Evolutionary conservation across 2,888 invertebrate genomes (phyloP).

Genomic region (Pyrgus malvae): DNA sequence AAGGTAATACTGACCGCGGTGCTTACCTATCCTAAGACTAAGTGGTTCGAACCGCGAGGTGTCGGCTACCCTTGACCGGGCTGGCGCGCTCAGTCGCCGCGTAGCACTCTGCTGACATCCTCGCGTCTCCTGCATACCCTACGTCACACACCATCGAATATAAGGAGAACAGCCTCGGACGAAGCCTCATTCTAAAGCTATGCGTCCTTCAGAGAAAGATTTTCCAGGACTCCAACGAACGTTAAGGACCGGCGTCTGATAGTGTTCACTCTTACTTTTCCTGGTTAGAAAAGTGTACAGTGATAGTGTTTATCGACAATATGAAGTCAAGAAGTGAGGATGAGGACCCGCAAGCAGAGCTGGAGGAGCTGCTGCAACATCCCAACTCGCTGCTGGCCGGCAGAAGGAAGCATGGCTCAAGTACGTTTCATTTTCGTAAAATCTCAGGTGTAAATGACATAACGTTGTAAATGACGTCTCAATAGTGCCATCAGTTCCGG

Average conservation of each 20-base stretch:
- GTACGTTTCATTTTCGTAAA: slow-evolving; percentile 56
- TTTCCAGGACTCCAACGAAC: slow-evolving; percentile 10
- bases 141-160: slow-evolving; percentile 37
- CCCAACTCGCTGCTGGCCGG: slow-evolving; percentile 52
- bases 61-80: slow-evolving; percentile 62
- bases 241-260: slow-evolving; percentile 18
- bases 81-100: slow-evolving; percentile 59
- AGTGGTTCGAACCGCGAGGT: slow-evolving; percentile 45
- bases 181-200: slow-evolving; percentile 50
- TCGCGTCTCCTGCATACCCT: slow-evolving; percentile 52
- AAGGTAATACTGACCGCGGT: slow-evolving; percentile 30
- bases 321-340: slow-evolving; percentile 61
- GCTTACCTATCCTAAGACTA: slow-evolving; percentile 30
- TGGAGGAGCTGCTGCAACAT: slow-evolving; percentile 70
- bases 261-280: slow-evolving; percentile 13
- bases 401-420: slow-evolving; percentile 56
- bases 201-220: slow-evolving; percentile 50
- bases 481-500: slow-evolving; percentile 60
- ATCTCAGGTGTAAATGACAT: slow-evolving; percentile 29
- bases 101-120: slow-evolving; percentile 62
- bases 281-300: slow-evolving; percentile 30
- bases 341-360: slow-evolving; percentile 55
- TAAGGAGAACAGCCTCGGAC: slow-evolving; percentile 45
- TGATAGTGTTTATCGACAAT: slow-evolving; percentile 46
- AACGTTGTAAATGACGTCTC: slow-evolving; percentile 44